Evolutionary conservation across 2,797 vertebrate genomes (phyloP).

Genomic region (Falco cherrug): DNA sequence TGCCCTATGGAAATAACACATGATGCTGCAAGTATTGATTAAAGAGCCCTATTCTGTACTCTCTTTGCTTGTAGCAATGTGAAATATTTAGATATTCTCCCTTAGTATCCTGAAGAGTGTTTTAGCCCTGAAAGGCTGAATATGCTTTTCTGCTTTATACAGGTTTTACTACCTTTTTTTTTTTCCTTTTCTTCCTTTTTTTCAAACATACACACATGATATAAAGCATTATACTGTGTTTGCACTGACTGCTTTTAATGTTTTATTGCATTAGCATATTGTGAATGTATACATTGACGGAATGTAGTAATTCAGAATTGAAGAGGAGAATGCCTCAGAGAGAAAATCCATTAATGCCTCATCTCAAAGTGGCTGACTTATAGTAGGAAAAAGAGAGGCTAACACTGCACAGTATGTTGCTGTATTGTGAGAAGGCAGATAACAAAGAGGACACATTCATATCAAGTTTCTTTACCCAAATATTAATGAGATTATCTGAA

Average conservation of each 20-base stretch:
- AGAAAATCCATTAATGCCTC: neutral
- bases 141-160: neutral
- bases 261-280: neutral
- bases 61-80: neutral
- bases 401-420: neutral
- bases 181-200: neutral
- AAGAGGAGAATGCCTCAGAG: neutral
- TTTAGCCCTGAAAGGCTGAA: neutral
- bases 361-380: neutral
- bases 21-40: neutral
- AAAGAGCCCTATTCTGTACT: neutral
- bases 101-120: neutral
- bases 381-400: neutral
- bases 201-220: neutral
- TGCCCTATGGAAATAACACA: neutral
- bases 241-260: neutral
- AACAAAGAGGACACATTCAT: neutral
- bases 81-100: neutral
- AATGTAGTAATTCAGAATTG: neutral
- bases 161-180: neutral
- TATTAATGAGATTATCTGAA: neutral
- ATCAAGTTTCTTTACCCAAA: neutral
- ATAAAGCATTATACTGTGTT: neutral
- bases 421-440: neutral
- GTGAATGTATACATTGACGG: neutral